Evolutionary conservation across 2,797 vertebrate genomes (phyloP).

Genomic region (Phrynocephalus forsythii): DNA sequence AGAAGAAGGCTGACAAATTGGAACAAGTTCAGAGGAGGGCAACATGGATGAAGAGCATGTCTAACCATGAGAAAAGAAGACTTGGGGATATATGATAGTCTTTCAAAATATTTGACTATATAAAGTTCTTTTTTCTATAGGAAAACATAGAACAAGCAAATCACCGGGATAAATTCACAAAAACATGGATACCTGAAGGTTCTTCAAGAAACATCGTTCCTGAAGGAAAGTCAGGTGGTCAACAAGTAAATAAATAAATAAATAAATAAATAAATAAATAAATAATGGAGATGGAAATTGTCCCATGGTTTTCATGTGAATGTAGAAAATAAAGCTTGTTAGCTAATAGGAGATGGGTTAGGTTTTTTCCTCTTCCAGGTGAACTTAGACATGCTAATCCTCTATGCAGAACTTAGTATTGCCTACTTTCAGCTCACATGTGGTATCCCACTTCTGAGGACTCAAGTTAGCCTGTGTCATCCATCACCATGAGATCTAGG

Average conservation of each 20-base stretch:
- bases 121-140: background rate
- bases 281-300: background rate
- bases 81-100: too few species aligned
- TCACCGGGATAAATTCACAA: too few species aligned
- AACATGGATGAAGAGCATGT: too few species aligned
- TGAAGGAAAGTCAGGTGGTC: too few species aligned
- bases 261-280: too few species aligned
- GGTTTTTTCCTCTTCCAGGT: background rate
- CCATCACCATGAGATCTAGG: background rate
- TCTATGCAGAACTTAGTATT: background rate
- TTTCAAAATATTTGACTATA: too few species aligned
- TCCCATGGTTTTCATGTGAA: background rate
- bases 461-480: background rate
- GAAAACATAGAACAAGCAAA: background rate
- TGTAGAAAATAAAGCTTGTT: slow-evolving; percentile 1
- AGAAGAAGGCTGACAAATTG: too few species aligned
- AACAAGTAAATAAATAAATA: too few species aligned
- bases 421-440: background rate
- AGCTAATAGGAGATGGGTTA: background rate
- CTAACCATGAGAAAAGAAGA: too few species aligned
- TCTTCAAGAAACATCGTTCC: background rate
- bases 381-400: background rate
- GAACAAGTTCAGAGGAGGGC: too few species aligned
- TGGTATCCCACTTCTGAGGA: background rate
- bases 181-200: background rate